Base-by-base conservation (phyloP, 1,140 invertebrate genomes). In the Lordiphosa clarofinis region DNA sequence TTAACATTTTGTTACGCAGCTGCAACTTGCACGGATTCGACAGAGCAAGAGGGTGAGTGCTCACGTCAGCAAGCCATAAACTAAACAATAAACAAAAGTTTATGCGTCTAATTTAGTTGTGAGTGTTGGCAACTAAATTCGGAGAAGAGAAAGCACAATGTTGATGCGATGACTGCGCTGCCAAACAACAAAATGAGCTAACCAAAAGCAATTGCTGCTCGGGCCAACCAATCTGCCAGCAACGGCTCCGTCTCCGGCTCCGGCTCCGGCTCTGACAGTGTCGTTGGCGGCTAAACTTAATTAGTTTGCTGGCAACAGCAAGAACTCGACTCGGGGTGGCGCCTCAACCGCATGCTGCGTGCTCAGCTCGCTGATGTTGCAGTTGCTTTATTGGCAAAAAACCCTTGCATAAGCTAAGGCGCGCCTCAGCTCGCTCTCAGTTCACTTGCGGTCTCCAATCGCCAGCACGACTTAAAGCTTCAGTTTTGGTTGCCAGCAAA, bases 231-330 rank as follows among this genome's bases (percentile, higher is more conserved):
- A 31, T 1, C 28, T 31, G 28, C 28, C 38, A 42, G 33, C 31
- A 15, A 1, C 13, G 38, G 43, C 21, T n/a, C 12, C 19, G 11
- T 21, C 24, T 36, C 15, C 12, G 5, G 21, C 37, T 15, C 6
- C 19, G 4, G 33, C 33, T 47, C 19, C 15, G 33, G 13, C 21
- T 47, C 10, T 10, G 19, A 39, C 50, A 46, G 46, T 68, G 71
- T 73, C 58, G 62, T 74, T 73, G 64, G 71, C 53, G 68, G 55
- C 65, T 58, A 75, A 69, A 74, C 72, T 74, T 74, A 74, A 74
- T 74, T 74, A 74, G 72, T 74, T 74, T 74, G 66, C 72, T 70
- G 65, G 40, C 65, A 75, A 48, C 48, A 49, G 33, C 33, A 36
- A 46, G 7, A 42, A 15, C 21, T 24, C 39, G 52, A 39, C 13